phyloP scores from a whole-genome alignment of 2,888 invertebrate genomes.

The Acronicta aceris region DNA sequence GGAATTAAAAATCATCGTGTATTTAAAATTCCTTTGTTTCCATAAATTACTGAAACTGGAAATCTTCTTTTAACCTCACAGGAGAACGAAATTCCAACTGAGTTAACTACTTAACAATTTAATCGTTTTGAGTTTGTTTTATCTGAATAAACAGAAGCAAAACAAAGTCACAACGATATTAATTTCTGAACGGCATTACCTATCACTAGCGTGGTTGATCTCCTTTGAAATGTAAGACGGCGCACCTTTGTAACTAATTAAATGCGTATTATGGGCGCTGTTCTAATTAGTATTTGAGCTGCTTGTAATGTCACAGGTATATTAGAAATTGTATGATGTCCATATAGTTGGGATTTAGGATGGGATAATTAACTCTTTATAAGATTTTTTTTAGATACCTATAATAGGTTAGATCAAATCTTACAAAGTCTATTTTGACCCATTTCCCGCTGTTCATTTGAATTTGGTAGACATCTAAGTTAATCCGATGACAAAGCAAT shows the following conservation, averaged over 20 bases:
- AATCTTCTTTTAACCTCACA: too few species aligned
- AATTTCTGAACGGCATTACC: constrained; percentile 1
- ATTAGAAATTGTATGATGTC: not conserved
- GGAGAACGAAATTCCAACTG: not conserved
- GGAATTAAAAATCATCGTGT: too few species aligned
- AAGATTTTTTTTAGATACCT: too few species aligned
- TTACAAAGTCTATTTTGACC: too few species aligned
- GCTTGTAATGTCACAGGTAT: constrained; percentile 9
- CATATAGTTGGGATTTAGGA: not conserved
- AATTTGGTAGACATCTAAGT: too few species aligned
- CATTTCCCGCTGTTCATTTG: too few species aligned
- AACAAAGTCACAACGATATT: constrained; percentile 11
- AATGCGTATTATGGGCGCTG: constrained; percentile 8
- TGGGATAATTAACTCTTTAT: not conserved
- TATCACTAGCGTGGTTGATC: constrained; percentile 2
- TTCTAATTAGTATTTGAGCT: constrained; percentile 30
- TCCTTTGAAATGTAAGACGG: constrained; percentile 23
- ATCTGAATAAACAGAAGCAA: constrained; percentile 12
- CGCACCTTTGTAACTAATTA: constrained; percentile 30
- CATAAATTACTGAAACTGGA: too few species aligned
- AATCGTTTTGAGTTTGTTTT: constrained; percentile 19
- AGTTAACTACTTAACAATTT: constrained; percentile 9
- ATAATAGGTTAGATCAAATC: too few species aligned
- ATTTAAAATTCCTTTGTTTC: too few species aligned
- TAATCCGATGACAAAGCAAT: too few species aligned